Conservation (phyloP, 2,888 invertebrate species). For the Therioaphis trifolii region DNA sequence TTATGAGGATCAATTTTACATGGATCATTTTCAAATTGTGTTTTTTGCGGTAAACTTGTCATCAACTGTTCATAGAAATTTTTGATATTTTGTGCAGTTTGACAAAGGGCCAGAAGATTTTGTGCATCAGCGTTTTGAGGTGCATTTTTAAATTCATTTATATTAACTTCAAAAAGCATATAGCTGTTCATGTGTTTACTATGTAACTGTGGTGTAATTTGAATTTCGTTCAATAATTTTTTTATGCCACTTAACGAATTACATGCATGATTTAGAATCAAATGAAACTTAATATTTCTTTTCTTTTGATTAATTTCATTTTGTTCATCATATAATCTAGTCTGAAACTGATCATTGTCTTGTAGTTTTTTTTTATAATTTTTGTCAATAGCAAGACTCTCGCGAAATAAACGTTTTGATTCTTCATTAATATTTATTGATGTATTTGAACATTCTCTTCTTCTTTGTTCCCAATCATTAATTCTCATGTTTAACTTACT, state of each 20-base stretch:
- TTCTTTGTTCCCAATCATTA: constrained; percentile 5
- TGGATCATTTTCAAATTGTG: background rate
- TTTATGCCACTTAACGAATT: background rate
- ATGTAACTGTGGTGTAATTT: background rate
- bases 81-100: constrained; percentile 11
- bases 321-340: constrained; percentile 10
- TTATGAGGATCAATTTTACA: background rate
- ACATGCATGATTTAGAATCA: background rate
- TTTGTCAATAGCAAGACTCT: constrained; percentile 18
- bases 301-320: constrained; percentile 17
- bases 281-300: background rate
- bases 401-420: background rate
- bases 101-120: background rate
- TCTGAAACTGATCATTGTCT: constrained; percentile 10
- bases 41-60: no score
- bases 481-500: constrained; percentile 1
- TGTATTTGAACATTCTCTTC: background rate
- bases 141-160: constrained; percentile 12
- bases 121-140: background rate
- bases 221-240: background rate
- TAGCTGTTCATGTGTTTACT: background rate
- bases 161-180: background rate
- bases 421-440: background rate
- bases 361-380: background rate
- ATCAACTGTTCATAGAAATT: background rate